Percentiles rank a stretch among this genome's conserved stretches.
These are phyloP conservation scores for Musca vetustissima DNA, from an alignment of 1,140 invertebrate species.

Conservation along the genomic window DNA sequence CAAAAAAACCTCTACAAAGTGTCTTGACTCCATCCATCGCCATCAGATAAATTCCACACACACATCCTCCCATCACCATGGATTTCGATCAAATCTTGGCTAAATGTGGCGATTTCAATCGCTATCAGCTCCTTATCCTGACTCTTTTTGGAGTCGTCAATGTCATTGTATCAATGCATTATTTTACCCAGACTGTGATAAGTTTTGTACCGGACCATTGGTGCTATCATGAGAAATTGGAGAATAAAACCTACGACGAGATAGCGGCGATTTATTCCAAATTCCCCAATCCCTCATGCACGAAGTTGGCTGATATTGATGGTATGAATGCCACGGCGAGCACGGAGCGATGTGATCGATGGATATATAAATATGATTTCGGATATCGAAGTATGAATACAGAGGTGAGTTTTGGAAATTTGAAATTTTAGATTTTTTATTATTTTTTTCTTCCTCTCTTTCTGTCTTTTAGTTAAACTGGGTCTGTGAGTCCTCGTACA, in stretches of 20 bases:
- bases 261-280: conserved; percentile 47
- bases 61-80: conserved; percentile 43
- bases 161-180: conserved; percentile 61
- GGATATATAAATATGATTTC: conserved; percentile 59
- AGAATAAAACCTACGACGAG: conserved; percentile 51
- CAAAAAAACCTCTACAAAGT: neutral
- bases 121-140: conserved; percentile 64
- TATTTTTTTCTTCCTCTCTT: conserved; percentile 25
- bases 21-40: neutral
- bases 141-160: conserved; percentile 62
- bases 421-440: conserved; percentile 8
- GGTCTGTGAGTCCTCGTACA: conserved; percentile 65
- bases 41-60: neutral
- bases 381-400: conserved; percentile 62
- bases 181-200: conserved; percentile 63
- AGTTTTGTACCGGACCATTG: conserved; percentile 58
- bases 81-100: conserved; percentile 64
- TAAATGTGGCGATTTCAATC: conserved; percentile 64
- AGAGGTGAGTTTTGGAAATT: conserved; percentile 53
- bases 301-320: conserved; percentile 39
- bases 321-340: conserved; percentile 41
- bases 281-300: conserved; percentile 47
- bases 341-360: conserved; percentile 52
- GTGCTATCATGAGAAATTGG: conserved; percentile 52
- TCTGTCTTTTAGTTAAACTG: conserved; percentile 62